Evolutionary conservation across 2,888 invertebrate genomes (phyloP), one percentile per base, ranked within the genome.

Genomic region (Tridacna crocea): DNA sequence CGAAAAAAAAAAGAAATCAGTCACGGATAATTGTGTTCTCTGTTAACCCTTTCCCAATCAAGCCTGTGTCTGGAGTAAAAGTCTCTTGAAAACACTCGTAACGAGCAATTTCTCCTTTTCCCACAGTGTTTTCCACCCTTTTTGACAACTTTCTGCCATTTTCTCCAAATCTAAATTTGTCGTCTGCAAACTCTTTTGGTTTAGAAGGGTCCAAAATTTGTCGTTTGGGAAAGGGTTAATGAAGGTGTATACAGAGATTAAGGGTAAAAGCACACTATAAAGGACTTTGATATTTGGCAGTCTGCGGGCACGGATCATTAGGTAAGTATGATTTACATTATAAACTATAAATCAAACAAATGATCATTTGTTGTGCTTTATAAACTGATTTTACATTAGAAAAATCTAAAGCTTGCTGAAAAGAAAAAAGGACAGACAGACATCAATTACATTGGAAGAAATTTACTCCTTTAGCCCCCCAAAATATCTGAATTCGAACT

Each of bases 291-390:
- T 36, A 36, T 36, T 36, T 36, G 36, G 36, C 36, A 36, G 19
- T 15, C 55, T 19, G 51, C 51, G 17, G 19, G 55, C 11, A 55
- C 13, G 61, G 61, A 17, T 61, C 61, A 61, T 61, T 61, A 61
- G 61, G 22, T 22, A 61, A 6, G 61, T 61, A 61, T 61, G 61
- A 61, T 61, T 61, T 24, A 61, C 61, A 61, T 61, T 24, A 61
- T 13, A 24, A 13, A 22, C 61, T 22, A 61, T 61, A 61, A 61
- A 61, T 61, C 61, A 61, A 61, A 61, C 13, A 24, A 3, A 22
- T n/a, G 22, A n/a, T 61, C 8, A 61, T 61, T 61, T 61, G n/a
- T 58, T 58, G 58, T 58, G 2, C n/a, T 58, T n/a, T 58, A n/a
- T 58, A 19, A 10, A 58, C 17, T 58, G 58, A n/a, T 58, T 58